Percentiles rank a stretch among this genome's conserved stretches.
These are phyloP conservation scores for Notiomystis cincta DNA, from an alignment of 2,113 vertebrate genomes.

Conservation along the genomic window DNA sequence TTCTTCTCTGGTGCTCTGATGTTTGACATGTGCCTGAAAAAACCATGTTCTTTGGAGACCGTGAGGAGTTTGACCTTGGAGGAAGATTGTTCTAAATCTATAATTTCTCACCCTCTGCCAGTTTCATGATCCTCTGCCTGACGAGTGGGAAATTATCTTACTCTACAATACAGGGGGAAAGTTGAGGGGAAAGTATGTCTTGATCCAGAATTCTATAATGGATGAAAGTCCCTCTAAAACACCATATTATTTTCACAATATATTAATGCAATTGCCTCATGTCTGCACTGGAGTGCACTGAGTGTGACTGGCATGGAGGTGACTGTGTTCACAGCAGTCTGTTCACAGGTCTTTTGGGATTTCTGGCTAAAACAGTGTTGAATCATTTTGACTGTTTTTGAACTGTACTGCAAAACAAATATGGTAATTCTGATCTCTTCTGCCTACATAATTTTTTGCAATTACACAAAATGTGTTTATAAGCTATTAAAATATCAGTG, in stretches of 20 bases:
- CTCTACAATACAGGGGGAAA: rapidly evolving
- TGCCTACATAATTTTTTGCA: not conserved
- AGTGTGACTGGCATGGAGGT: not conserved
- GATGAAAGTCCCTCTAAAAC: not conserved
- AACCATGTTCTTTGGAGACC: not conserved
- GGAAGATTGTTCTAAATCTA: not conserved
- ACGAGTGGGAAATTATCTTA: not conserved
- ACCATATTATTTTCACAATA: not conserved
- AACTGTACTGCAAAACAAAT: not conserved
- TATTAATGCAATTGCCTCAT: not conserved
- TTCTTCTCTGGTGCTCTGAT: not conserved
- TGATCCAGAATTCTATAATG: not conserved
- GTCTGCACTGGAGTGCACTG: not conserved
- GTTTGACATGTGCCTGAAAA: not conserved
- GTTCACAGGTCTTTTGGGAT: not conserved
- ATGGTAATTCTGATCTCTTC: not conserved
- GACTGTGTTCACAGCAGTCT: not conserved
- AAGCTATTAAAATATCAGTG: not conserved
- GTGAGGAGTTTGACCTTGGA: not conserved
- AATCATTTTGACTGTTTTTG: not conserved
- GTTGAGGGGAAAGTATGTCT: not conserved
- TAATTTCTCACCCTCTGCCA: not conserved
- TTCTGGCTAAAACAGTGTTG: not conserved
- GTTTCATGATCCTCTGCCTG: not conserved
- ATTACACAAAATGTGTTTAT: not conserved